Conservation (phyloP, 2,797 vertebrate genomes). For the Meda fulgida region DNA sequence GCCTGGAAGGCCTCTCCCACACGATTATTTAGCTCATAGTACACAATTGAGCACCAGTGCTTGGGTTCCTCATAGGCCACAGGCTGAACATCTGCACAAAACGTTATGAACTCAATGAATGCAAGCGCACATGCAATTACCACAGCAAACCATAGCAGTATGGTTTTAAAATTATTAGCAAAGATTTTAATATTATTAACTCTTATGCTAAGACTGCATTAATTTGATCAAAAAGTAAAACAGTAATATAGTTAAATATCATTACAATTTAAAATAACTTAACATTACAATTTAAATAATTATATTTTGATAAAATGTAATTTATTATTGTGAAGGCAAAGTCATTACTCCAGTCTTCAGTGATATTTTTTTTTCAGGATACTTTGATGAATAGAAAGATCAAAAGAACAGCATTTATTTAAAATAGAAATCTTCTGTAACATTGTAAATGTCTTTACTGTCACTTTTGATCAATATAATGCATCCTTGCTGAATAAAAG, state of each 20-base stretch:
- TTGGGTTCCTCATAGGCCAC: constrained; percentile 97
- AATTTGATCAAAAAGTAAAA: neutral
- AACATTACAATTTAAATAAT: neutral
- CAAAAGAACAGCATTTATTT: neutral
- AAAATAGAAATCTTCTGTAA: neutral
- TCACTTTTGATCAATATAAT: neutral
- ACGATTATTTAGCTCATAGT: constrained; percentile 98
- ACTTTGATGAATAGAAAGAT: neutral
- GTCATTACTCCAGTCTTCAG: neutral
- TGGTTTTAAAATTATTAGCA: too few relatives aligned
- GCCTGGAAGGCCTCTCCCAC: constrained; percentile 97
- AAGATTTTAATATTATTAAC: neutral
- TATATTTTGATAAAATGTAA: neutral
- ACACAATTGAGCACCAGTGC: constrained; percentile 99
- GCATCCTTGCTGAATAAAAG: neutral
- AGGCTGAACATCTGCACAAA: constrained; percentile 90
- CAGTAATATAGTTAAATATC: neutral
- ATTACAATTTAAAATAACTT: neutral
- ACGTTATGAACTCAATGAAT: constrained; percentile 60
- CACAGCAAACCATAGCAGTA: neutral
- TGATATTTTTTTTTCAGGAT: neutral
- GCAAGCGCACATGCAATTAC: constrained; percentile 20
- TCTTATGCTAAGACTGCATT: neutral
- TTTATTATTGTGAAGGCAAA: neutral
- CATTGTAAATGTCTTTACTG: neutral